These are phyloP conservation scores for Troilus luridus DNA, from an alignment of 2,888 invertebrate species.

Conservation along the genomic window DNA sequence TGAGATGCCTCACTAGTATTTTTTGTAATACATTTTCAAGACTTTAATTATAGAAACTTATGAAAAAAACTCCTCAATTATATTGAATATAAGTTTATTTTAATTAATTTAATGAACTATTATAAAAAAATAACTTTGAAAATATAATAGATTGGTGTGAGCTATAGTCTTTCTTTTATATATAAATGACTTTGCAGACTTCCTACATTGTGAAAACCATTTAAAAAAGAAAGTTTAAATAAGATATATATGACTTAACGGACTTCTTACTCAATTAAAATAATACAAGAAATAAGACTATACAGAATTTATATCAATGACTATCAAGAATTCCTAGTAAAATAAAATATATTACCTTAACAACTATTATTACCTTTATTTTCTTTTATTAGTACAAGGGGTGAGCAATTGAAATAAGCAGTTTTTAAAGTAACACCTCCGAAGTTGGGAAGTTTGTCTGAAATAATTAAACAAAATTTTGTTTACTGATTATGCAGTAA, in stretches of 20 bases:
- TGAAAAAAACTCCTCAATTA: neutral
- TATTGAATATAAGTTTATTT: neutral
- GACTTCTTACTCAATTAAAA: too few species aligned
- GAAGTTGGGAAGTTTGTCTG: slow-evolving; percentile 1
- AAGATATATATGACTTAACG: too few species aligned
- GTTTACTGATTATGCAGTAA: neutral
- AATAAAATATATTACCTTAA: too few species aligned
- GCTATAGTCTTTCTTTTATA: neutral
- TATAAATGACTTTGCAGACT: neutral
- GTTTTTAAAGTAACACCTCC: neutral
- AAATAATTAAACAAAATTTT: neutral
- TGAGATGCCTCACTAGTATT: too few species aligned
- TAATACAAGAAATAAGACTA: too few species aligned
- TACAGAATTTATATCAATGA: too few species aligned
- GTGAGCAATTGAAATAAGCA: slow-evolving; percentile 2
- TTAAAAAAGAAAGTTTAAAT: too few species aligned
- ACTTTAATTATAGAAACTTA: too few species aligned
- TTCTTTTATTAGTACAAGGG: neutral
- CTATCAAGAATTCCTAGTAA: too few species aligned
- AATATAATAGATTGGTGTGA: neutral
- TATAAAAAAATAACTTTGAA: neutral
- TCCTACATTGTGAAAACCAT: neutral
- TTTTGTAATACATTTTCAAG: too few species aligned
- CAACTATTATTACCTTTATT: slow-evolving; percentile 30
- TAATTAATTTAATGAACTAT: neutral